A percentile compares a stretch with the other conserved stretches of the same genome.
Conservation (phyloP, 1,140 invertebrate genomes). For the Ctenoplectra terminalis region DNA sequence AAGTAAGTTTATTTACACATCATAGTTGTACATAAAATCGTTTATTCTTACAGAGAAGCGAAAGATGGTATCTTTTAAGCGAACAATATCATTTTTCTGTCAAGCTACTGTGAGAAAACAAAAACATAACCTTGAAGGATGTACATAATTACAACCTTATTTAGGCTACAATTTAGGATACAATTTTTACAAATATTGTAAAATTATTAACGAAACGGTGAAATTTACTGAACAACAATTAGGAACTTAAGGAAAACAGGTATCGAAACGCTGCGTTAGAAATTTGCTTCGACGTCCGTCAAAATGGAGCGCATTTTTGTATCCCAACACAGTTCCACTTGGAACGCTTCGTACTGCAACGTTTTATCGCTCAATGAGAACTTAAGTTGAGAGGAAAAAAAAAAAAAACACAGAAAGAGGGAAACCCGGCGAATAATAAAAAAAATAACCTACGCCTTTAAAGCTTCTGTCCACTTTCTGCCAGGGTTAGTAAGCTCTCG, state of each 20-base stretch:
- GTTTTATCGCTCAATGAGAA: neutral
- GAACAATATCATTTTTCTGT: neutral
- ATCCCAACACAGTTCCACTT: neutral
- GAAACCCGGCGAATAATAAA: neutral
- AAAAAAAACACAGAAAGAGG: neutral
- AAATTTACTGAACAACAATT: neutral
- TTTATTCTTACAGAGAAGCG: neutral
- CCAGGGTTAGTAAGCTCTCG: neutral
- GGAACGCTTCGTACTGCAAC: neutral
- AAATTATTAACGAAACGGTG: neutral
- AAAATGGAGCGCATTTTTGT: neutral
- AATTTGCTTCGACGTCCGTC: neutral
- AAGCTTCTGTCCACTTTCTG: constrained; percentile 11
- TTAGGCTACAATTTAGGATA: neutral
- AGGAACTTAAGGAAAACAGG: neutral
- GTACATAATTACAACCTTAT: neutral
- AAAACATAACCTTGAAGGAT: constrained; percentile 39
- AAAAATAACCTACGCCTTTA: constrained; percentile 26
- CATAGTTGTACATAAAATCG: neutral
- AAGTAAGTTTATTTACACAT: neutral
- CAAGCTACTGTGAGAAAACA: constrained; percentile 14
- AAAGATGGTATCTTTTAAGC: neutral
- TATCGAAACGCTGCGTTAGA: neutral
- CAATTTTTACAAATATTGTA: neutral
- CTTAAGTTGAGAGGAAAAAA: neutral